Base-by-base conservation (phyloP, 2,888 invertebrate genomes). In the Heliconius sara region DNA sequence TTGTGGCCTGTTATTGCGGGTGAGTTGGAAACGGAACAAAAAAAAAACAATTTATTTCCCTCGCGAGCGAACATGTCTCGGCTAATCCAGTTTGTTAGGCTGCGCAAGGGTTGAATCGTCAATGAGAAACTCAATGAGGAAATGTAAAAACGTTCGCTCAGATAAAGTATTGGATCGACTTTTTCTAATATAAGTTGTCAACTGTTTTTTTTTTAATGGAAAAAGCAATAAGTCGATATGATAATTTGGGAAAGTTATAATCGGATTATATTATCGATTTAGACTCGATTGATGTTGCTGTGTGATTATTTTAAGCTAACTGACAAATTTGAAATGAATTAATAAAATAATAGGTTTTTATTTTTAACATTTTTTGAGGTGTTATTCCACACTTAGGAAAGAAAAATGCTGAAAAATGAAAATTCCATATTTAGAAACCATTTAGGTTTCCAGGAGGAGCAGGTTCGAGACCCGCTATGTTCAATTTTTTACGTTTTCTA, bases 71-170 rank as follows among this genome's bases (percentile, higher is more conserved):
- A 92, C 93, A 93, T 93, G 94, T 94, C 93, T 93, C 87, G 84
- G 88, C 92, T 95, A 95, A 95, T 94, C 94, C 92, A 92, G 94
- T 94, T 94, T 94, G 93, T 93, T 91, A 92, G 93, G 91, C 92
- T 92, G 94, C 91, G 91, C 94, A 93, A 93, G 94, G 94, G 94
- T 93, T 94, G 94, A 94, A 94, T 95, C 91, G 90, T 89, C 94
- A 94, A 94, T 94, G 94, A 94, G 94, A 87, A 90, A 87, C 88
- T 88, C 89, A 90, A 91, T 90, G 73, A 79, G 92, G 90, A 91
- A 93, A 92, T 91, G 91, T 92, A 91, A 93, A 93, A 92, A 89
- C 91, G 90, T 90, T 89, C 89, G 88, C 88, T 89, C 87, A 88
- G 89, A 88, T 87, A 90, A 90, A 91, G 91, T 91, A 92, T 91